These are phyloP conservation scores for Sipha maydis DNA, from an alignment of 2,888 invertebrate genomes.

Conservation along the genomic window DNA sequence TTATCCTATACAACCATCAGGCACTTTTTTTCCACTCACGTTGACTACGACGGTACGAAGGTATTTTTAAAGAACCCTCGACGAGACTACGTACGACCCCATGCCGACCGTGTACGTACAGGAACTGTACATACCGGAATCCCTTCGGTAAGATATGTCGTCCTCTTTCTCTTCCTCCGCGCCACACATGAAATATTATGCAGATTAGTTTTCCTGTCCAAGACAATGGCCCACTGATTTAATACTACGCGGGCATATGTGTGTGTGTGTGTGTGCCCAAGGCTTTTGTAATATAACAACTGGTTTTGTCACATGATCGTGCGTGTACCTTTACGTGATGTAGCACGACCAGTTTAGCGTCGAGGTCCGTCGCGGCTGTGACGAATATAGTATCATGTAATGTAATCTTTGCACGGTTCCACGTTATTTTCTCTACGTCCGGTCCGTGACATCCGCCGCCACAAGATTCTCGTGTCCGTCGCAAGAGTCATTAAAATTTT, in stretches of 20 bases:
- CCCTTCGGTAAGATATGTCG: slow-evolving; percentile 44
- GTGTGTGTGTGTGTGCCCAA: not conserved
- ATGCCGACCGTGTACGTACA: not conserved
- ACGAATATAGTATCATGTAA: not conserved
- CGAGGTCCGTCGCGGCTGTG: not conserved
- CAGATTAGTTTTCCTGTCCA: slow-evolving; percentile 59
- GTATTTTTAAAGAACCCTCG: slow-evolving; percentile 55
- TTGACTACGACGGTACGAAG: not conserved
- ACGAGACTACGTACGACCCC: not conserved
- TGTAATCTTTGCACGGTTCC: not conserved
- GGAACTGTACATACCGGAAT: not conserved
- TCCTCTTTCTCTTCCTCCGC: slow-evolving; percentile 30
- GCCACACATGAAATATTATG: slow-evolving; percentile 46
- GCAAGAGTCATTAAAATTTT: not conserved
- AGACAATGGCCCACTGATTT: slow-evolving; percentile 54
- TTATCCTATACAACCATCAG: slow-evolving; percentile 31
- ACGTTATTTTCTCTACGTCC: not conserved
- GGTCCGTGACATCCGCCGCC: not conserved
- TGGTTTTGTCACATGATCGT: slow-evolving; percentile 46
- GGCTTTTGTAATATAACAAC: slow-evolving; percentile 20
- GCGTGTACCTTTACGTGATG: not conserved
- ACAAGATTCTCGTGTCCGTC: not conserved
- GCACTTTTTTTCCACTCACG: slow-evolving; percentile 30
- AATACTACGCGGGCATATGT: not conserved
- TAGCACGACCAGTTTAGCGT: slow-evolving; percentile 12